A percentile compares a stretch with the other conserved stretches of the same genome.
phyloP scores from a whole-genome alignment of 1,140 invertebrate species.

The Trichonephila clavipes region DNA sequence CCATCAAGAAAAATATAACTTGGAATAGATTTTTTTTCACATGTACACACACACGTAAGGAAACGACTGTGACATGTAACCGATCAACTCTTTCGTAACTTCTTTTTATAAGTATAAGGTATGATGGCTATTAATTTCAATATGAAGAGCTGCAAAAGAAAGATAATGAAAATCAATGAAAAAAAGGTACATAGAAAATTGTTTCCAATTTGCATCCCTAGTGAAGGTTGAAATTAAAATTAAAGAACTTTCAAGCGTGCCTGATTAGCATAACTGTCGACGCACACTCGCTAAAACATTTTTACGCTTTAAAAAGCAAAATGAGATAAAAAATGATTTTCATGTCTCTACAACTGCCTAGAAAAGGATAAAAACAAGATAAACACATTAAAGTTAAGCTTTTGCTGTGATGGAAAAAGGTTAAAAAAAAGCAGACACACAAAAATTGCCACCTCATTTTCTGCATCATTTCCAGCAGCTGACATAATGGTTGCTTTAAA shows the following conservation, averaged over 20 bases:
- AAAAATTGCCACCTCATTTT: constrained; percentile 57
- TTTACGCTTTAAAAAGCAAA: constrained; percentile 7
- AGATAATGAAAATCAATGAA: neutral
- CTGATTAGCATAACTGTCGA: constrained; percentile 1
- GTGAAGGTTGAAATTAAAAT: constrained; percentile 23
- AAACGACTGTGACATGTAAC: too few species aligned
- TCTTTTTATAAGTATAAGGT: too few species aligned
- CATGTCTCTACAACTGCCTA: neutral
- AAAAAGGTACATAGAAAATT: neutral
- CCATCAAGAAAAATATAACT: too few species aligned
- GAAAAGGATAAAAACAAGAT: neutral
- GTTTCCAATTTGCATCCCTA: neutral
- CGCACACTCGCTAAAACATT: neutral
- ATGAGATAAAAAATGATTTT: neutral
- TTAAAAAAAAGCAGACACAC: neutral
- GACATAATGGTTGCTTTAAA: neutral
- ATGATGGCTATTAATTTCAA: neutral
- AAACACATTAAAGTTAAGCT: constrained; percentile 20
- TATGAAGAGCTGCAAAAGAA: neutral
- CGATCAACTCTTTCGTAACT: too few species aligned
- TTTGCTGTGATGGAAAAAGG: neutral
- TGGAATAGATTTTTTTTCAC: too few species aligned
- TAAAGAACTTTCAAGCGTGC: neutral
- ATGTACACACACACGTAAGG: too few species aligned
- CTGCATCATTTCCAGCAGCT: constrained; percentile 63